These are phyloP conservation scores for Chaetura pelagica DNA, from an alignment of 2,113 vertebrate genomes.

Conservation along the genomic window DNA sequence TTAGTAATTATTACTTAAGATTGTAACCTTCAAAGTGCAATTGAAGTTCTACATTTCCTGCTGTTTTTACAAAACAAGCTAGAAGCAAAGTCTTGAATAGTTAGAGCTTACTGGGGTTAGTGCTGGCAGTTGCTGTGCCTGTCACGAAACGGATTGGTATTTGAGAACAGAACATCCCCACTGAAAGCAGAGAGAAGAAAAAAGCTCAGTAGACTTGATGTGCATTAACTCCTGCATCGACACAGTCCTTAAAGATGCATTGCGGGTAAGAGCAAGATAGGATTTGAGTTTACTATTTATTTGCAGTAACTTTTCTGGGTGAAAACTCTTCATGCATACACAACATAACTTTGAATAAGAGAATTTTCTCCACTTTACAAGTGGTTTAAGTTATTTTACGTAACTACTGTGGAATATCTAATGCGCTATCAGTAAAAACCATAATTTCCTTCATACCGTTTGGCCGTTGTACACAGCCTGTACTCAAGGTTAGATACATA, in stretches of 20 bases:
- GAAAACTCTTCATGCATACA: background rate
- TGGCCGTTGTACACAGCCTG: background rate
- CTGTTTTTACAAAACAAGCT: constrained; percentile 34
- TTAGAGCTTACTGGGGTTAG: constrained; percentile 24
- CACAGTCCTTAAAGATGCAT: background rate
- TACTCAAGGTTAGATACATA: fast-evolving
- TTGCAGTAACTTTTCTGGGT: background rate
- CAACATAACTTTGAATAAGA: background rate
- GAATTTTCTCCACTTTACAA: background rate
- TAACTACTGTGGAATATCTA: background rate
- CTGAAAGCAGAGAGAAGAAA: constrained; percentile 2
- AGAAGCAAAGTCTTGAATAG: constrained; percentile 26
- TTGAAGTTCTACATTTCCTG: background rate
- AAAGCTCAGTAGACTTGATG: background rate
- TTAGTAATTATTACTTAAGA: background rate
- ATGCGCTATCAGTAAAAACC: background rate
- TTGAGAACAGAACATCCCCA: constrained; percentile 40
- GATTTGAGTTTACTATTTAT: background rate
- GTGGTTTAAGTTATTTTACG: background rate
- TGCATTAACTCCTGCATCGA: background rate
- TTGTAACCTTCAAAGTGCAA: background rate
- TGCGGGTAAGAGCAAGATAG: background rate
- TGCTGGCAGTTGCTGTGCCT: constrained; percentile 29
- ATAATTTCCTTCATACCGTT: background rate
- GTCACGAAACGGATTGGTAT: constrained; percentile 3